Evolutionary conservation across 2,888 invertebrate species (phyloP).

Genomic region (Sesamia inferens): DNA sequence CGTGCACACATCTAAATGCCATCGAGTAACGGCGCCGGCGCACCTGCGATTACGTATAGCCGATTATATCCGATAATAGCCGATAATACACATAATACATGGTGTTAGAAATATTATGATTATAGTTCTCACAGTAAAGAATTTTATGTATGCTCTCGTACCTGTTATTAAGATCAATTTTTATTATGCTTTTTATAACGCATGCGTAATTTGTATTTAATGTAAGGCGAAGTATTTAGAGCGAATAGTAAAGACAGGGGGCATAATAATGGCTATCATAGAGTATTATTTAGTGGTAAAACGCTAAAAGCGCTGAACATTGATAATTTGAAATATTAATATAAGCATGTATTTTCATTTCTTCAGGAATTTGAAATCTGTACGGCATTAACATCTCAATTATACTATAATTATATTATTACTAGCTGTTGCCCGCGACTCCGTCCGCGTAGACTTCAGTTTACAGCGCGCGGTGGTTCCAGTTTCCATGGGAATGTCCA

Average conservation of each 20-base stretch:
- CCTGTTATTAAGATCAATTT: slow-evolving; percentile 50
- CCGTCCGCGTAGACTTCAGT: no score
- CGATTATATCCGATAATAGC: slow-evolving; percentile 68
- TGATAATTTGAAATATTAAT: slow-evolving; percentile 22
- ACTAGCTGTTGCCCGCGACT: no score
- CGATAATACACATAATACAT: slow-evolving; percentile 68
- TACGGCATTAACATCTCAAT: slow-evolving; percentile 15
- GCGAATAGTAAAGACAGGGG: slow-evolving; percentile 47
- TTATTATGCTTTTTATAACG: slow-evolving; percentile 43
- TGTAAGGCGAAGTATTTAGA: slow-evolving; percentile 47
- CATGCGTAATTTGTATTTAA: slow-evolving; percentile 42
- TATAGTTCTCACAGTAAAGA: slow-evolving; percentile 56
- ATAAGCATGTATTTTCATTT: slow-evolving; percentile 26
- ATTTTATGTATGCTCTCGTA: slow-evolving; percentile 50
- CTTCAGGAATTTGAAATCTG: slow-evolving; percentile 9
- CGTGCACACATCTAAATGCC: slow-evolving; percentile 68
- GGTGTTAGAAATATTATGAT: slow-evolving; percentile 64
- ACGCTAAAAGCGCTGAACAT: slow-evolving; percentile 27
- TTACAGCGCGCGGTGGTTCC: no score
- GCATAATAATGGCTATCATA: slow-evolving; percentile 39
- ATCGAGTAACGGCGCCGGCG: slow-evolving; percentile 67
- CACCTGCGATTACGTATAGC: slow-evolving; percentile 67
- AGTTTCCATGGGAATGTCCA: no score
- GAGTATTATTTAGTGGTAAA: slow-evolving; percentile 37
- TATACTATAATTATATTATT: no score